Conservation (phyloP, 2,797 vertebrate genomes). For the Chelon labrosus region DNA sequence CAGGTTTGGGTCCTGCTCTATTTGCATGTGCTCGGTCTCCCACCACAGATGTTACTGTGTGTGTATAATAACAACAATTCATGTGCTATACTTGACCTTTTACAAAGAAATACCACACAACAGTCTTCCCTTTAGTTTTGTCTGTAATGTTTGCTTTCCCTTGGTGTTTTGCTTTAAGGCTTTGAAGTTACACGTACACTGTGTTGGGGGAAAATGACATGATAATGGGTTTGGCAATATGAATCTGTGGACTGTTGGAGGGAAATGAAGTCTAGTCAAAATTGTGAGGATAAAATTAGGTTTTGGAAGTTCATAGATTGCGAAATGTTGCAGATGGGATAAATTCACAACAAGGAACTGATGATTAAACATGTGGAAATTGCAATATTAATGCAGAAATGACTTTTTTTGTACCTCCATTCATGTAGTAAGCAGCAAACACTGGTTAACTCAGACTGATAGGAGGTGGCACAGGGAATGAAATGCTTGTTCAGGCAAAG, state of each 20-base stretch:
- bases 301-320: no score
- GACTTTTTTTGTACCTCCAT: conserved; percentile 1
- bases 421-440: conserved; percentile 24
- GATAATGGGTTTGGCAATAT: background rate
- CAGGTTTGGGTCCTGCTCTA: conserved; percentile 50
- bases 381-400: conserved; percentile 16
- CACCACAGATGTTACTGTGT: conserved; percentile 44
- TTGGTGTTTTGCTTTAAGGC: background rate
- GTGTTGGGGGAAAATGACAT: background rate
- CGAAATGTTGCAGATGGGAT: conserved; percentile 8
- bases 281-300: no score
- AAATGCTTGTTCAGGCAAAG: conserved; percentile 41
- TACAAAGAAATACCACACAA: conserved; percentile 7
- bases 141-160: conserved; percentile 4
- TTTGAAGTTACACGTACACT: background rate
- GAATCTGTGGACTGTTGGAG: background rate
- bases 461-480: conserved; percentile 22
- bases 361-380: conserved; percentile 10
- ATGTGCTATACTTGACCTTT: conserved; percentile 47
- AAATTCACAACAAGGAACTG: conserved; percentile 1
- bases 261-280: no score
- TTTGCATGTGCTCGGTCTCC: conserved; percentile 30
- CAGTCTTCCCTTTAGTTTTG: conserved; percentile 7
- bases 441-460: conserved; percentile 17
- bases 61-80: conserved; percentile 21